Conservation (phyloP, 2,797 vertebrate genomes). For the Gymnodraco acuticeps region DNA sequence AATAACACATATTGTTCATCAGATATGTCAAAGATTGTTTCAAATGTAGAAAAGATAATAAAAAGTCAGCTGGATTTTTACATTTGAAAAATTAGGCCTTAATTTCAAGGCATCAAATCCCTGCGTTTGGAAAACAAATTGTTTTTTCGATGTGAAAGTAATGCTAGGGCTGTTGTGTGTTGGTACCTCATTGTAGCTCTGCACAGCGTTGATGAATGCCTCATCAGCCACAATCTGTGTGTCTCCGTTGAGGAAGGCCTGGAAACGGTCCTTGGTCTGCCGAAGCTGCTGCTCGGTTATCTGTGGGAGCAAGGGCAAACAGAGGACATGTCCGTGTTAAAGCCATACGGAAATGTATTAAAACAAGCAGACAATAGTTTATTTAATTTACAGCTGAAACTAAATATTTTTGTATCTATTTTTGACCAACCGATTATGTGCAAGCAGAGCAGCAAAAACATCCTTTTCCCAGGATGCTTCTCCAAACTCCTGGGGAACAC, state of each 20-base stretch:
- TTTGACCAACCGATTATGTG: conserved; percentile 1
- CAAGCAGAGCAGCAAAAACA: neutral
- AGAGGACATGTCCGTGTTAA: conserved; percentile 31
- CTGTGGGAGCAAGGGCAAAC: conserved; percentile 80
- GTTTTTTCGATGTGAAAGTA: conserved; percentile 17
- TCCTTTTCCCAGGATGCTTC: conserved; percentile 1
- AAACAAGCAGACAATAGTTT: conserved; percentile 25
- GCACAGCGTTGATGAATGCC: conserved; percentile 99
- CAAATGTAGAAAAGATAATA: neutral
- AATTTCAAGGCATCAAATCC: neutral
- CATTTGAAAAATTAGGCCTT: neutral
- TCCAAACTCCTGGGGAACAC: neutral
- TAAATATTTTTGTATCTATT: conserved; percentile 3
- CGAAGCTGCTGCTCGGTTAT: conserved; percentile 98
- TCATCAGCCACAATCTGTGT: conserved; percentile 99
- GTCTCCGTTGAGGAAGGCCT: conserved; percentile 99
- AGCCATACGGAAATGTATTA: conserved; percentile 22
- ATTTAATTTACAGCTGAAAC: neutral
- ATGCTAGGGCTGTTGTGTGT: conserved; percentile 8
- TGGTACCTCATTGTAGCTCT: conserved; percentile 97
- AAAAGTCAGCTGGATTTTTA: conserved; percentile 2
- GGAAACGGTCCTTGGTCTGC: conserved; percentile 98
- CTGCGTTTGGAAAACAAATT: conserved; percentile 17
- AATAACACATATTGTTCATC: neutral
- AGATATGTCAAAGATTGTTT: neutral